A percentile compares a stretch with the other conserved stretches of the same genome.
Conservation (phyloP, 2,797 vertebrate genomes). For the Oryzias sinensis region DNA sequence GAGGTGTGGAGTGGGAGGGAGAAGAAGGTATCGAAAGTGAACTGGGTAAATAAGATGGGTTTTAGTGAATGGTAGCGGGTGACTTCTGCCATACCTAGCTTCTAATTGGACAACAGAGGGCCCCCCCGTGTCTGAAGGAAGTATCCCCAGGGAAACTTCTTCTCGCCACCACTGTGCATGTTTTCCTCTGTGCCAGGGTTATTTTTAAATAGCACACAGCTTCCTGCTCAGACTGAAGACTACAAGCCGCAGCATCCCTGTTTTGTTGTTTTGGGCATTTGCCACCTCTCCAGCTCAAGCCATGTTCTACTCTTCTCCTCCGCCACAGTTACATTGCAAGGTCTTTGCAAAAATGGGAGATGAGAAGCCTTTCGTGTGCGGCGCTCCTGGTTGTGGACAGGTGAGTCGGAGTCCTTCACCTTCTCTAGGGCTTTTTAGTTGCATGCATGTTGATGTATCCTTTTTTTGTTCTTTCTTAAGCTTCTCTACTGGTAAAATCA, state of each 20-base stretch:
- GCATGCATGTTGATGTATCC: slow-evolving; percentile 10
- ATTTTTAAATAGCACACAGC: slow-evolving; percentile 79
- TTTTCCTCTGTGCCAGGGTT: slow-evolving; percentile 76
- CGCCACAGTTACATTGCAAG: slow-evolving; percentile 81
- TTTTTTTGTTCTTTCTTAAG: slow-evolving; percentile 2
- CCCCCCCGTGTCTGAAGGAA: slow-evolving; percentile 78
- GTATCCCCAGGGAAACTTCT: slow-evolving; percentile 83
- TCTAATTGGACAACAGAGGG: slow-evolving; percentile 71
- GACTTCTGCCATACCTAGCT: slow-evolving; percentile 45
- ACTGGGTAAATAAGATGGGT: slow-evolving; percentile 51
- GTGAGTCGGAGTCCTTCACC: slow-evolving; percentile 80
- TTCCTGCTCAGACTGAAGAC: slow-evolving; percentile 74
- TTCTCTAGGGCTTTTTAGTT: slow-evolving; percentile 49
- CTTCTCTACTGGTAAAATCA: not conserved
- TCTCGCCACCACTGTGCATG: slow-evolving; percentile 71
- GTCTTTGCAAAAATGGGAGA: slow-evolving; percentile 93
- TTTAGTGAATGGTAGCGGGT: slow-evolving; percentile 61
- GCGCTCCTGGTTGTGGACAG: slow-evolving; percentile 95
- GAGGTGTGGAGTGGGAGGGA: slow-evolving; percentile 54
- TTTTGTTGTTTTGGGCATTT: slow-evolving; percentile 68
- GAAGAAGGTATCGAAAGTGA: slow-evolving; percentile 48
- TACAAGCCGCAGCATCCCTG: slow-evolving; percentile 73
- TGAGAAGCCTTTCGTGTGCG: slow-evolving; percentile 97
- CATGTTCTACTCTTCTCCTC: slow-evolving; percentile 81
- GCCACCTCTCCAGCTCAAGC: slow-evolving; percentile 55